phyloP scores from a whole-genome alignment of 2,797 vertebrate species.

The Mus spretus region DNA sequence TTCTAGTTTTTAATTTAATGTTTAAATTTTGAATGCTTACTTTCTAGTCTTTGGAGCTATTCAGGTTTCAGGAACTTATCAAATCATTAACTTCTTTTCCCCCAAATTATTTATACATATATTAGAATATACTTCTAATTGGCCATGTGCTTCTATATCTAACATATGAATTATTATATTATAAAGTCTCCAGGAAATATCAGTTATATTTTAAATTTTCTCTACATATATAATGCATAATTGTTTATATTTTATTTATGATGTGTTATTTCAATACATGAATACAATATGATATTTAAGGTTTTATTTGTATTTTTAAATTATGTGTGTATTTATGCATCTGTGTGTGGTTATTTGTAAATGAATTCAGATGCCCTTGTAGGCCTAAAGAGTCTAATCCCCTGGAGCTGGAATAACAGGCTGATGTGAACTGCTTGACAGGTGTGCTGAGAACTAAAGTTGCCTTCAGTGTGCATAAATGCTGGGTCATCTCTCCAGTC shows the following conservation, averaged over 20 bases:
- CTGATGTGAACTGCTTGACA: not conserved
- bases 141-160: not conserved
- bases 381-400: not conserved
- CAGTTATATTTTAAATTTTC: not conserved
- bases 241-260: not conserved
- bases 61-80: constrained; percentile 37
- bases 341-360: not conserved
- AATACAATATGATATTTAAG: not conserved
- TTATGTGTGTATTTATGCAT: not conserved
- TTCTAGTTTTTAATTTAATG: constrained; percentile 7
- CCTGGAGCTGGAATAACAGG: not conserved
- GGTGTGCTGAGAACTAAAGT: not conserved
- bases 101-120: not conserved
- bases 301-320: not conserved
- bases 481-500: not conserved
- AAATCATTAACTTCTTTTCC: constrained; percentile 24
- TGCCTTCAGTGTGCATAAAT: not conserved
- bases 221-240: not conserved
- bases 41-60: constrained; percentile 6
- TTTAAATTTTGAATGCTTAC: constrained; percentile 33
- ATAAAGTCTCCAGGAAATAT: not conserved
- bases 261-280: not conserved
- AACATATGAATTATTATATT: constrained; percentile 24
- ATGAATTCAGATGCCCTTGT: too few species aligned
- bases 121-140: constrained; percentile 15